These are phyloP conservation scores for Drosophila antonietae DNA, from an alignment of 2,888 invertebrate species.

Conservation along the genomic window DNA sequence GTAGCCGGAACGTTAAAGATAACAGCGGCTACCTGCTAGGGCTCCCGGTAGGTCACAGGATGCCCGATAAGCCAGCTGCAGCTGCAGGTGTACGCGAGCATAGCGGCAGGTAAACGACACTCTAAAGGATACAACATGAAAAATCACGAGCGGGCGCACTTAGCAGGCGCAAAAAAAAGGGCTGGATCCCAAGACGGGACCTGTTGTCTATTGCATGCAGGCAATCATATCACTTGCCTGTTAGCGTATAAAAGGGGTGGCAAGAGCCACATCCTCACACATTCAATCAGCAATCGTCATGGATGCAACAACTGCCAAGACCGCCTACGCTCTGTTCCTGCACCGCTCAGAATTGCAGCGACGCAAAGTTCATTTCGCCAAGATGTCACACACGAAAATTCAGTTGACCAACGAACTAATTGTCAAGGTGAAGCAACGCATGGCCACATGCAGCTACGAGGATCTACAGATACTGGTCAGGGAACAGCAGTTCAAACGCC, in stretches of 20 bases:
- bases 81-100: background rate
- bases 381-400: conserved; percentile 59
- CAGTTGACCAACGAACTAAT: conserved; percentile 56
- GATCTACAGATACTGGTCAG: conserved; percentile 59
- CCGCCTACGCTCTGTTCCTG: conserved; percentile 66
- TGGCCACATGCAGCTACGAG: conserved; percentile 55
- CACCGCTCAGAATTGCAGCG: conserved; percentile 65
- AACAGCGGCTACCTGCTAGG: conserved; percentile 45
- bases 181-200: background rate
- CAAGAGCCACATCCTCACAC: conserved; percentile 35
- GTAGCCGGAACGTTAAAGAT: conserved; percentile 36
- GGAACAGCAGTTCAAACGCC: conserved; percentile 57
- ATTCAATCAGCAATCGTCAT: conserved; percentile 53
- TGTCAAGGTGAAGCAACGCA: conserved; percentile 41
- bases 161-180: conserved; percentile 8
- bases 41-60: conserved; percentile 1
- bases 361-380: conserved; percentile 32
- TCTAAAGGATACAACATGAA: conserved; percentile 54
- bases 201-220: background rate
- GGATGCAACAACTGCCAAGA: conserved; percentile 41
- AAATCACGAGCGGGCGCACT: conserved; percentile 35
- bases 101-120: conserved; percentile 44
- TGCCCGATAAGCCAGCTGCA: conserved; percentile 5
- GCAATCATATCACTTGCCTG: conserved; percentile 12
- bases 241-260: conserved; percentile 42